Base-by-base conservation (phyloP, 2,113 vertebrate genomes). In the Eolophus roseicapilla region DNA sequence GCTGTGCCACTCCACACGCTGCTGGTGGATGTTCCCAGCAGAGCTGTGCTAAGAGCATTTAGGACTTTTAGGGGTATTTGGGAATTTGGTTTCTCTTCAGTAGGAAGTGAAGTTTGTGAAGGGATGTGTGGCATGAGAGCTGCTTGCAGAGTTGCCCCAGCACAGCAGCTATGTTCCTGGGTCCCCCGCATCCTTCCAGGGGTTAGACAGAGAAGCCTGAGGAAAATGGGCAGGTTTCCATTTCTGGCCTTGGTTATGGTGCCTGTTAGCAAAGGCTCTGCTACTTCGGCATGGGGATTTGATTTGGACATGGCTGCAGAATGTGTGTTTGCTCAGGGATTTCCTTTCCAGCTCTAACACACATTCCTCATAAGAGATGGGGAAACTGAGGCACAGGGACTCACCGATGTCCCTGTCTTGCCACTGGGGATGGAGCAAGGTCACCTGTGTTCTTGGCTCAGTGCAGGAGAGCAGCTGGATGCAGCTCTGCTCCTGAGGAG, bases 1-100 rank as follows among this genome's bases (percentile, higher is more conserved):
- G 65, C 81, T 0, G 0, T 85, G 82, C 74, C 75, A 87, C 79
- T 81, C 50, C 2, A 3, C 11, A 3, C 0, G 1, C 55, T 74
- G 83, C 50, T 4, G 43, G 28, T 20, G 71, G 71, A 85, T 43
- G 71, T 35, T 93, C 76, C 55, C 3, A 0, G 47, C 33, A 27
- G 47, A 49, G 21, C 57, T 62, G 41, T 2, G 2, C 28, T 1
- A 10, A 57, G 4, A 52, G 35, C 9, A 3, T 39, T 69, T 71
- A 43, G 65, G 49, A 13, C 29, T 68, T 31, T n/a, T 35, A 47
- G 79, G 59, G 43, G 8, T 76, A 5, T 20, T 41, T 53, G 43
- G 79, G 43, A 80, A 47, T 69, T n/a, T 37, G 57, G 17, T 62
- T 89, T 23, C 37, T 65, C 60, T 77, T 53, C 47, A 46, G 23